Conservation (phyloP, 64 coral and sea anemone genomes). For the Montipora efflorescens region DNA sequence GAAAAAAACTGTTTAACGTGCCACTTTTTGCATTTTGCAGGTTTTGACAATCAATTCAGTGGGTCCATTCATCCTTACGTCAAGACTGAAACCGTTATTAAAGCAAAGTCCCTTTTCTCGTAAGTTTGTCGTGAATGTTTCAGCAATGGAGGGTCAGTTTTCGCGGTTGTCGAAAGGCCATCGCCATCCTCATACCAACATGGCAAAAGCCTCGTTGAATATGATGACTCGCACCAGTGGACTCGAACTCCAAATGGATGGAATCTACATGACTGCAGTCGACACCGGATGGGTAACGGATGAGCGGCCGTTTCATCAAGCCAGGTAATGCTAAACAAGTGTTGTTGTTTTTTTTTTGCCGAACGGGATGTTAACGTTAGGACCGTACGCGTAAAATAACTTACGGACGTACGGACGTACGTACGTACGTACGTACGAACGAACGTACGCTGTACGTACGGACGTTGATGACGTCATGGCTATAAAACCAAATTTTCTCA, state of each 20-base stretch:
- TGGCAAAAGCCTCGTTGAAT: slow-evolving; percentile 51
- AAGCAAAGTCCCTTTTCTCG: slow-evolving; percentile 37
- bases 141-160: slow-evolving; percentile 61
- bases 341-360: no score
- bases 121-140: slow-evolving; percentile 55
- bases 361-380: no score
- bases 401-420: no score
- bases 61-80: slow-evolving; percentile 42
- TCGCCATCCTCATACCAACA: slow-evolving; percentile 53
- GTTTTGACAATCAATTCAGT: slow-evolving; percentile 53
- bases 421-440: no score
- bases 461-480: no score
- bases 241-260: slow-evolving; percentile 43
- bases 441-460: no score
- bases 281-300: slow-evolving; percentile 59
- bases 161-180: slow-evolving; percentile 24
- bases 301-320: slow-evolving; percentile 48
- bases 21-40: neutral
- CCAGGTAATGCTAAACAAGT: neutral
- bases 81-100: slow-evolving; percentile 41
- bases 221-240: slow-evolving; percentile 62
- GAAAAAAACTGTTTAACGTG: no score
- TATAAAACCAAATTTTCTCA: no score
- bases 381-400: no score
- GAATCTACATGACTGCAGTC: slow-evolving; percentile 52